Base-by-base conservation (phyloP, 2,113 vertebrate genomes). In the Chroicocephalus ridibundus region DNA sequence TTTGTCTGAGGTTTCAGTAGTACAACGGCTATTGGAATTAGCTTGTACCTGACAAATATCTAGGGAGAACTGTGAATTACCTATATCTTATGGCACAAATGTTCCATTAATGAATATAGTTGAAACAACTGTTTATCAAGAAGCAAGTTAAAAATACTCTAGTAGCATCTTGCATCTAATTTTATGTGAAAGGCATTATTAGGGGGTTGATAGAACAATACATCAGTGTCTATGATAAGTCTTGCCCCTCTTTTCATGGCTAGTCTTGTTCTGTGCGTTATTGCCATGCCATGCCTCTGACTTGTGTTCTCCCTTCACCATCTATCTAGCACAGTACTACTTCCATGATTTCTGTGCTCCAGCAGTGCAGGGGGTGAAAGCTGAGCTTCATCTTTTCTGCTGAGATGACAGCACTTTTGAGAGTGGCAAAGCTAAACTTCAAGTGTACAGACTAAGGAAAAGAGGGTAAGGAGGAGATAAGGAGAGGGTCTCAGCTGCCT, bases 161-260 rank as follows among this genome's bases (percentile, higher is more conserved):
- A 46, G 17, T 64, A n/a, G 42, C 38, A 70, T 31, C 29, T 44
- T 76, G 46, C 17, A 64, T 64, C 10, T 69, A 38, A 29, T 46
- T 40, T 70, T 40, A 62, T 24, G 34, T 36, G 57, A 81, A 82
- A 18, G 58, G 49, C 32, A 32, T 70, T 51, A 44, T 36, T 34
- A 47, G 40, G 17, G 15, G 11, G 18, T 46, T 47, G 18, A 46
- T 58, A 47, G 2, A 58, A 34, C 44, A 52, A 20, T 65, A 32
- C 2, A 6, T 86, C 38, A 16, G 10, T 36, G 13, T 25, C 64
- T 0, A 1, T 49, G 57, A 24, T 54, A 25, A 2, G 1, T 82
- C 34, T 25, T 71, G 18, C 26, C 19, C 17, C n/a, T 44, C 5
- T 47, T 40, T 52, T 42, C 1, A 2, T 46, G 34, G 20, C 55